These are phyloP conservation scores for Orestias chungarensis DNA, from an alignment of 2,797 vertebrate species.

Conservation along the genomic window DNA sequence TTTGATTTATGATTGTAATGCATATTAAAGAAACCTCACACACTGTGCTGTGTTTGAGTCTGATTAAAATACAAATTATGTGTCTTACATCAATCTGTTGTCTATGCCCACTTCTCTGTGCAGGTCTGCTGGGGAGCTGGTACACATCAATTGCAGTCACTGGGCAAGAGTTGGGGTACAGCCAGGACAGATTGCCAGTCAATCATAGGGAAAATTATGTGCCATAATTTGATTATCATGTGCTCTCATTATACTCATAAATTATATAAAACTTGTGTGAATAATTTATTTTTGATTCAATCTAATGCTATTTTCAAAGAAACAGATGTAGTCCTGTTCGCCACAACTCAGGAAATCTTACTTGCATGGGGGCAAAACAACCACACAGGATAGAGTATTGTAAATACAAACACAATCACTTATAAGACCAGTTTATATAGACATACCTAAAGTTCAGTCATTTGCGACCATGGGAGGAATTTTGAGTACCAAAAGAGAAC, in stretches of 20 bases:
- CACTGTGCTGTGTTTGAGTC: conserved; percentile 48
- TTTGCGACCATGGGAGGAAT: not conserved
- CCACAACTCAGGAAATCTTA: not conserved
- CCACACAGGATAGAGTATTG: not conserved
- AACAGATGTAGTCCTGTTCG: not conserved
- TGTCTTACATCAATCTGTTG: no score
- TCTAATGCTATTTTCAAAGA: conserved; percentile 23
- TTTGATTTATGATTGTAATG: conserved; percentile 75
- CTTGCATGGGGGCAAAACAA: not conserved
- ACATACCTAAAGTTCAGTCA: not conserved
- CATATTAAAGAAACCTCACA: conserved; percentile 71
- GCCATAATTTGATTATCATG: conserved; percentile 66
- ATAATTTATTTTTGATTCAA: conserved; percentile 34
- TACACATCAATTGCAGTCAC: no score
- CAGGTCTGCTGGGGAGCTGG: no score
- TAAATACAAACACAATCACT: not conserved
- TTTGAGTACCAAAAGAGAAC: not conserved
- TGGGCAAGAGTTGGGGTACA: no score
- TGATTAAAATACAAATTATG: conserved; percentile 64
- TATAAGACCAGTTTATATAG: not conserved
- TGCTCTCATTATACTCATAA: conserved; percentile 60
- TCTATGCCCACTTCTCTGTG: no score
- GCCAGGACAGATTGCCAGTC: no score
- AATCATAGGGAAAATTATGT: no score
- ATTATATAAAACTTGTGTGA: conserved; percentile 47